Conservation (phyloP, 2,888 invertebrate genomes). For the Drosophila anomelani region DNA sequence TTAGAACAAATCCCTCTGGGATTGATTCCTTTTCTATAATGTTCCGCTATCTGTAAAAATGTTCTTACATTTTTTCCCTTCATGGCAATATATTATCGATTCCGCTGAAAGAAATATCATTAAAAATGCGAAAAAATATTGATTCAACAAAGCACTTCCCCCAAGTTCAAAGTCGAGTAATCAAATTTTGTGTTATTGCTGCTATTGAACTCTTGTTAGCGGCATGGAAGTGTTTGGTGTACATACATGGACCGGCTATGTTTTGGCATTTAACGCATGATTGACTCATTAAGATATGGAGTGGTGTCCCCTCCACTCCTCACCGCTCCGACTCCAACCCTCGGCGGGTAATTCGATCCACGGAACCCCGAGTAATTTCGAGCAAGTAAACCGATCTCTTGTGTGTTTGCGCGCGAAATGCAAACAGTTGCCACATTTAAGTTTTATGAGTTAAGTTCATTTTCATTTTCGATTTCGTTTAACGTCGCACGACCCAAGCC, state of each 20-base stretch:
- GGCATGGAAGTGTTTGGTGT: slow-evolving; percentile 11
- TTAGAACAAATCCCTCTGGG: background rate
- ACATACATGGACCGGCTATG: slow-evolving; percentile 20
- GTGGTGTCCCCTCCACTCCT: slow-evolving; percentile 4
- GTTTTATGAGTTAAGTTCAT: slow-evolving; percentile 46
- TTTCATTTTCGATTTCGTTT: slow-evolving; percentile 42
- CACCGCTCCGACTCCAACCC: slow-evolving; percentile 3
- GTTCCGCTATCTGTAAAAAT: background rate
- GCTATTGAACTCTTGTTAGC: slow-evolving; percentile 62
- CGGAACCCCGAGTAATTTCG: slow-evolving; percentile 18
- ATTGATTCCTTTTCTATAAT: accelerated
- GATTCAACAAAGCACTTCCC: slow-evolving; percentile 18
- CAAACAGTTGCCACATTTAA: slow-evolving; percentile 44
- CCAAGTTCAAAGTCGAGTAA: slow-evolving; percentile 66
- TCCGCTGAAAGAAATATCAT: background rate
- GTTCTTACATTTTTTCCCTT: background rate
- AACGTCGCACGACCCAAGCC: slow-evolving; percentile 17
- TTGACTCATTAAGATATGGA: slow-evolving; percentile 50
- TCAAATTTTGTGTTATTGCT: slow-evolving; percentile 45
- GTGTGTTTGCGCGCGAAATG: slow-evolving; percentile 51
- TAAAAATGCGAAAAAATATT: background rate
- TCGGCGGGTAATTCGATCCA: slow-evolving; percentile 18
- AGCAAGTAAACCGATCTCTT: slow-evolving; percentile 60
- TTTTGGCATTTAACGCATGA: slow-evolving; percentile 60
- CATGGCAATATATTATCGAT: background rate